phyloP scores from a whole-genome alignment of 1,140 invertebrate species.

The Drosophila azteca region DNA sequence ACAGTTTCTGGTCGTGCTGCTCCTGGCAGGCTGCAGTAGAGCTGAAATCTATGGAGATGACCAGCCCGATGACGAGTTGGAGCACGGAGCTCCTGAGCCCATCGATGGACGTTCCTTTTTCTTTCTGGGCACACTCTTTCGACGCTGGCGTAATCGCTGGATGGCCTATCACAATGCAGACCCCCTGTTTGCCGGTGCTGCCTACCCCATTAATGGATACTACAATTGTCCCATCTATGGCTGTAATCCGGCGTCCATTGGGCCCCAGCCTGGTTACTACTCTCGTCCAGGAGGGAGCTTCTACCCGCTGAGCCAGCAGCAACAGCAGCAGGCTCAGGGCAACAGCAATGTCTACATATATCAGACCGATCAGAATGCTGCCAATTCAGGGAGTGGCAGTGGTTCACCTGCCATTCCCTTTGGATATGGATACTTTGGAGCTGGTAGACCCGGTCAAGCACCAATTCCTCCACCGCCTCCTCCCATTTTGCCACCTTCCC shows the following conservation, averaged over 20 bases:
- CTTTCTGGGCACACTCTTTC: conserved; percentile 60
- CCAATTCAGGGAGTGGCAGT: conserved; percentile 10
- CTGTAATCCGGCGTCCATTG: conserved; percentile 56
- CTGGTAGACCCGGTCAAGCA: conserved; percentile 12
- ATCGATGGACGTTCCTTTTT: conserved; percentile 63
- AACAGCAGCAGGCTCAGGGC: conserved; percentile 61
- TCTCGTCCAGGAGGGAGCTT: conserved; percentile 30
- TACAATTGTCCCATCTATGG: conserved; percentile 63
- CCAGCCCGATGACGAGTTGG: conserved; percentile 14
- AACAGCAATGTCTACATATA: conserved; percentile 73
- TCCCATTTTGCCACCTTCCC: conserved; percentile 2
- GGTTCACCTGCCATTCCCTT: conserved; percentile 14
- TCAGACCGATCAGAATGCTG: conserved; percentile 65
- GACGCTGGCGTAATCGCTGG: conserved; percentile 72
- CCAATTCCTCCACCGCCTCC: conserved; percentile 10
- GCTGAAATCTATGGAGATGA: conserved; percentile 6
- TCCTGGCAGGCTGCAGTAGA: conserved; percentile 17
- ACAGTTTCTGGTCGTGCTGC: conserved; percentile 24
- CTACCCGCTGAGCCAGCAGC: conserved; percentile 42
- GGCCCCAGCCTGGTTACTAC: conserved; percentile 48
- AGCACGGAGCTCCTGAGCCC: conserved; percentile 10
- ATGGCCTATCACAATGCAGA: conserved; percentile 54
- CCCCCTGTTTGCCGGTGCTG: conserved; percentile 58
- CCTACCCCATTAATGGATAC: conserved; percentile 60
- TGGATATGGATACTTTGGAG: conserved; percentile 45